These are phyloP conservation scores for Acleris sparsana DNA, from an alignment of 2,888 invertebrate genomes.

Conservation along the genomic window DNA sequence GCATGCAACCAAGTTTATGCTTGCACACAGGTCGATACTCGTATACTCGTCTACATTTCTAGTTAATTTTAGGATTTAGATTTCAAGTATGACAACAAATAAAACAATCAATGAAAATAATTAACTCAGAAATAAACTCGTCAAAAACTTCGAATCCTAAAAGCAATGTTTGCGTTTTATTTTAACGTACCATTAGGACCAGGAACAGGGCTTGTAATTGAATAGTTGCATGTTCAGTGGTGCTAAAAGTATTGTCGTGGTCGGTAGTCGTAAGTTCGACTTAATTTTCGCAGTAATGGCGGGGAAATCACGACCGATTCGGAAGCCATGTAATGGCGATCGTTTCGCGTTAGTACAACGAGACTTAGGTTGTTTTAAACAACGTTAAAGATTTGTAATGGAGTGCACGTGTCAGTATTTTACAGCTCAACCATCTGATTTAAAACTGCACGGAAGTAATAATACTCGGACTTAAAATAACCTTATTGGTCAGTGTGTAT, in stretches of 20 bases:
- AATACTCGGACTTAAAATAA: too few relatives aligned
- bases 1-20: too few relatives aligned
- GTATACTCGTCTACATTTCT: too few relatives aligned
- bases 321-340: constrained; percentile 54
- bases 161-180: constrained; percentile 40
- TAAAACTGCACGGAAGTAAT: too few relatives aligned
- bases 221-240: constrained; percentile 70
- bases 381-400: neutral
- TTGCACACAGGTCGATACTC: too few relatives aligned
- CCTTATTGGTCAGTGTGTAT: too few relatives aligned
- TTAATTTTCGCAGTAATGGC: constrained; percentile 70
- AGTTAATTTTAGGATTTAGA: neutral
- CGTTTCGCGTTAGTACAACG: constrained; percentile 46
- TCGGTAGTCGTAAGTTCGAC: constrained; percentile 59
- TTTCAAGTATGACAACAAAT: neutral
- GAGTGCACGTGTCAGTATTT: neutral
- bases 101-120: neutral
- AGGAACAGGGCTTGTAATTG: constrained; percentile 62
- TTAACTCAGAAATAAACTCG: neutral
- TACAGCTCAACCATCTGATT: too few relatives aligned
- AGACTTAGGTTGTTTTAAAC: constrained; percentile 37
- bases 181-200: constrained; percentile 44
- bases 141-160: constrained; percentile 23
- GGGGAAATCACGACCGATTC: constrained; percentile 56
- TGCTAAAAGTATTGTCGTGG: constrained; percentile 68